Base-by-base conservation (phyloP, 2,113 vertebrate genomes). In the Stegostoma tigrinum region DNA sequence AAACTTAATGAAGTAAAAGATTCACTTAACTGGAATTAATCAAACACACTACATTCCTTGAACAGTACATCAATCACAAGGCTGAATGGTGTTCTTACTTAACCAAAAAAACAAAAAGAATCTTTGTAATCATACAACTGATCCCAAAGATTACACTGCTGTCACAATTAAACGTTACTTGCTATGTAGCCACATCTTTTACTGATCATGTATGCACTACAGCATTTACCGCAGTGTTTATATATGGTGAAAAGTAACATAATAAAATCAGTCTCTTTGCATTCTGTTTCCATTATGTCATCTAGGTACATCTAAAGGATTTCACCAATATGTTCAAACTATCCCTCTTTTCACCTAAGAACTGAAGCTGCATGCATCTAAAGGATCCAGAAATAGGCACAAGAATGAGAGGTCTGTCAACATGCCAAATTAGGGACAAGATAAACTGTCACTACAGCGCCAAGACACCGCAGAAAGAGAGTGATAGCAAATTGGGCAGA, bases 11-110 rank as follows among this genome's bases (percentile, higher is more conserved):
- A 70, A 48, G 38, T 19, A 93, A 90, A 90, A 38, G 42, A 95
- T 95, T 95, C 86, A 95, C 42, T 95, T 70, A 70, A 94, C 67
- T 72, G 93, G 42, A 95, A 70, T 95, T 95, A 95, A 95, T 95
- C 66, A 38, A 94, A 94, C 19, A 6, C 90, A 68, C 61, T 94
- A 94, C 90, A 94, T 8, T 67, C 90, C 86, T 89, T 24, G 93
- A 72, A 72, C 67, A 95, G 67, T 95, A 95, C 67, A 95, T 95
- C 93, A 95, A 48, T 70, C 67, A 94, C 93, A 68, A 95, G 67
- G 48, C 64, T 95, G 23, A 70, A 95, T 72, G 64, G 67, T 55
- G 67, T 95, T 14, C 52, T 61, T 64, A 91, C 55, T 38, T 5
- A 93, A 66, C 66, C 66, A 38, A 17, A 66, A 91, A 94, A 70